Evolutionary conservation across 2,113 vertebrate genomes (phyloP).

Genomic region (Hypocryptadius cinnamomeus): DNA sequence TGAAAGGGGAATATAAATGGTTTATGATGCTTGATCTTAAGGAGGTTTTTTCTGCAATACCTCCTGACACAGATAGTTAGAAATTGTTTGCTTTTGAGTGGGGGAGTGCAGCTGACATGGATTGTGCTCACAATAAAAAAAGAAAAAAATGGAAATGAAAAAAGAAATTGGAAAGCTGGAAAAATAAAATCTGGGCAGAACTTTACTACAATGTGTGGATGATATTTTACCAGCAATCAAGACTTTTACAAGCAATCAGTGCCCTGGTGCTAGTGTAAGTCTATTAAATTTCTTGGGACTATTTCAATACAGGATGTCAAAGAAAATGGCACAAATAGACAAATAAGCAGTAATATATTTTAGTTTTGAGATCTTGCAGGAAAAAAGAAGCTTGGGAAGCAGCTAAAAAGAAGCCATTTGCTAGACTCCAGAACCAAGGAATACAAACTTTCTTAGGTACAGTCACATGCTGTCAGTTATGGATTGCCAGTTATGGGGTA

Average conservation of each 20-base stretch:
- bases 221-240: not conserved
- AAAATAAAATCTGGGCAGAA: not conserved
- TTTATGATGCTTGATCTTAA: not conserved
- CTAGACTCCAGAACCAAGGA: not conserved
- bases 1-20: not conserved
- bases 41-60: not conserved
- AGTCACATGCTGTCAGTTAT: not conserved
- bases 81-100: not conserved
- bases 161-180: not conserved
- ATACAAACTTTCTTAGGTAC: not conserved
- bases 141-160: not conserved
- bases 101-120: not conserved
- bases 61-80: not conserved
- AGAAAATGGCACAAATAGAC: not conserved
- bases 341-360: not conserved
- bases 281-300: not conserved
- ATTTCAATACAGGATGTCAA: not conserved
- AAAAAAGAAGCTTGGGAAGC: not conserved
- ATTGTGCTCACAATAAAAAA: not conserved
- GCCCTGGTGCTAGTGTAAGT: accelerated
- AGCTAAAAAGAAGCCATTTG: not conserved
- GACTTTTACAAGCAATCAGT: not conserved
- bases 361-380: not conserved
- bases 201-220: not conserved
- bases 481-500: not conserved